Evolutionary conservation across 1,140 invertebrate genomes (phyloP).

Genomic region (Temnothorax longispinosus): DNA sequence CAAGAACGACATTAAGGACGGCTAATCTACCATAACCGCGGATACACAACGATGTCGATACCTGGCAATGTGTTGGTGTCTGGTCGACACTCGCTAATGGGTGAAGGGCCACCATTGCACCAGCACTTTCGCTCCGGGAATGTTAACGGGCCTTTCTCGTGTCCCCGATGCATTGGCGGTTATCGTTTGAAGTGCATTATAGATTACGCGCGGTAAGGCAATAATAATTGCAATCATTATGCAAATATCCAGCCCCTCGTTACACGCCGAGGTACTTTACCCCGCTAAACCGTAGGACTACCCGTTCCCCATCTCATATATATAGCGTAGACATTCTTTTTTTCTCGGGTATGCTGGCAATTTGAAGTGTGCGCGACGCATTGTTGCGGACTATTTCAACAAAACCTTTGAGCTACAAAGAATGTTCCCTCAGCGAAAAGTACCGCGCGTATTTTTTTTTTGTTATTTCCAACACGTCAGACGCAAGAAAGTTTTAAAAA

Average conservation of each 20-base stretch:
- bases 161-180: slow-evolving; percentile 71
- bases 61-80: slow-evolving; percentile 47
- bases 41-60: slow-evolving; percentile 51
- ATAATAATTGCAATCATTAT: slow-evolving; percentile 77
- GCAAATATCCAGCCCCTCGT: slow-evolving; percentile 67
- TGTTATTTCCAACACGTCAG: background rate
- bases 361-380: slow-evolving; percentile 49
- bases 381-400: slow-evolving; percentile 42
- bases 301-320: background rate
- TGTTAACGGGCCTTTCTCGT: slow-evolving; percentile 74
- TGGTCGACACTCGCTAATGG: slow-evolving; percentile 47
- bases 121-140: slow-evolving; percentile 52
- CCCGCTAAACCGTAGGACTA: slow-evolving; percentile 1
- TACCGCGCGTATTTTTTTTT: slow-evolving; percentile 1
- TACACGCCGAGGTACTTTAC: slow-evolving; percentile 51
- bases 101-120: slow-evolving; percentile 45
- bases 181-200: slow-evolving; percentile 72
- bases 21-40: slow-evolving; percentile 48
- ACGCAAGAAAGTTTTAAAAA: slow-evolving; percentile 39
- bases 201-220: slow-evolving; percentile 70
- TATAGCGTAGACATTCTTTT: slow-evolving; percentile 15
- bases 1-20: slow-evolving; percentile 50
- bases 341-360: slow-evolving; percentile 17
- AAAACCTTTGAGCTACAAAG: slow-evolving; percentile 56
- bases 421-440: slow-evolving; percentile 38